Evolutionary conservation across 1,140 invertebrate genomes (phyloP).

Genomic region (Scaptomyza graminum): DNA sequence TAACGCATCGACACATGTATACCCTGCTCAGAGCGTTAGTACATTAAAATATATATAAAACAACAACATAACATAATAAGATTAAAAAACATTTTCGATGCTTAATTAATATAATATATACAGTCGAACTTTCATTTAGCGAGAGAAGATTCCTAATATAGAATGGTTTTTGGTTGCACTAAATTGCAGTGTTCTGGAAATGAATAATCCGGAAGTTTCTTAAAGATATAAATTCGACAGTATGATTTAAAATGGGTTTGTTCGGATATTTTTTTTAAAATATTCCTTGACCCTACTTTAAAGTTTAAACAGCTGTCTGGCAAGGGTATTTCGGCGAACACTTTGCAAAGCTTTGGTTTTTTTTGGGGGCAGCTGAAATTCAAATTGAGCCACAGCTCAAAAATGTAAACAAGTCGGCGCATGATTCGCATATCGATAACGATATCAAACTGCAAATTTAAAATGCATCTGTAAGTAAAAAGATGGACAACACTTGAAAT

Average conservation of each 20-base stretch:
- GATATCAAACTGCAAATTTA: slow-evolving; percentile 4
- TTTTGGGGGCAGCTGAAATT: slow-evolving; percentile 7
- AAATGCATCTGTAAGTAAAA: slow-evolving; percentile 47
- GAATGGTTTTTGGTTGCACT: no score
- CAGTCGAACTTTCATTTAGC: no score
- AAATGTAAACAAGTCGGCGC: slow-evolving; percentile 17
- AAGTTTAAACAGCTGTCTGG: not conserved
- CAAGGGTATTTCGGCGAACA: not conserved
- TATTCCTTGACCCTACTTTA: not conserved
- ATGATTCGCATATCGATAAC: slow-evolving; percentile 38
- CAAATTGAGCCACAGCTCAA: slow-evolving; percentile 4
- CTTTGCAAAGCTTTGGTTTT: not conserved
- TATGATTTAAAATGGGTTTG: no score
- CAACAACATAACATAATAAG: not conserved
- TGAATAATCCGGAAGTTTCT: no score
- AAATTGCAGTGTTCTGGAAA: no score
- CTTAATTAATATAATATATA: not conserved
- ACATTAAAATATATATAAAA: not conserved
- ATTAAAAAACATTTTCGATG: not conserved
- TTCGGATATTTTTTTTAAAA: no score
- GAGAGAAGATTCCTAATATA: no score
- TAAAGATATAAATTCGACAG: no score
- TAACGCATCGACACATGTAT: slow-evolving; percentile 13
- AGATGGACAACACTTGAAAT: not conserved
- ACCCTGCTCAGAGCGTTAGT: slow-evolving; percentile 3